Evolutionary conservation across 2,113 vertebrate species (phyloP).

Genomic region (Pedetes capensis): DNA sequence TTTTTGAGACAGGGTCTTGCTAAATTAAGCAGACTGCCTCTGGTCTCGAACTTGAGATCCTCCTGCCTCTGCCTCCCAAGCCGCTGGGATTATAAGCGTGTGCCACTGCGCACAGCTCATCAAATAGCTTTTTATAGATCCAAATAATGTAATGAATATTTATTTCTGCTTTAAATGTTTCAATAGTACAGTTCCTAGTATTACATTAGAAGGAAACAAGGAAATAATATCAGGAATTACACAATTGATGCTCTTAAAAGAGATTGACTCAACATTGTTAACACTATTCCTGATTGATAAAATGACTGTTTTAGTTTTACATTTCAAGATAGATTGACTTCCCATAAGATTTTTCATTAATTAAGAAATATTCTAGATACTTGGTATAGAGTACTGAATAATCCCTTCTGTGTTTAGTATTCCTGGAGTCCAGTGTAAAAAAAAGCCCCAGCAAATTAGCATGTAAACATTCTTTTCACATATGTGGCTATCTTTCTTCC

Average conservation of each 20-base stretch:
- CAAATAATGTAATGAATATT: background rate
- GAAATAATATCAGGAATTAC: background rate
- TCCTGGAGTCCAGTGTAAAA: background rate
- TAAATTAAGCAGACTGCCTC: no score
- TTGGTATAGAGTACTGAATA: background rate
- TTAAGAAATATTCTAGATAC: background rate
- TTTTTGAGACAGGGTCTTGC: no score
- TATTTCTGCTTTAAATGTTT: slow-evolving; percentile 25
- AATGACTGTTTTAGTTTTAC: background rate
- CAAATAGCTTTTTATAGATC: background rate
- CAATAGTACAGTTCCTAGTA: background rate
- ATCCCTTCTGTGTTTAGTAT: background rate
- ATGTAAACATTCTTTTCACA: background rate
- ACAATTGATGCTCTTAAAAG: background rate
- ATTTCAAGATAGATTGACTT: background rate
- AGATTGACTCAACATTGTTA: background rate
- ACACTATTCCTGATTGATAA: background rate
- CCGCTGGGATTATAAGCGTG: no score
- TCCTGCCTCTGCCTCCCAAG: no score
- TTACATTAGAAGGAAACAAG: slow-evolving; percentile 10
- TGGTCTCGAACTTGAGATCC: no score
- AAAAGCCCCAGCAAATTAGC: background rate
- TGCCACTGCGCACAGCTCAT: no score
- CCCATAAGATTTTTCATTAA: background rate
- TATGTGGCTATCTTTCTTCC: background rate